A percentile compares a stretch with the other conserved stretches of the same genome.
phyloP scores from a whole-genome alignment of 2,888 invertebrate species.

The Linnaemya vulpina region DNA sequence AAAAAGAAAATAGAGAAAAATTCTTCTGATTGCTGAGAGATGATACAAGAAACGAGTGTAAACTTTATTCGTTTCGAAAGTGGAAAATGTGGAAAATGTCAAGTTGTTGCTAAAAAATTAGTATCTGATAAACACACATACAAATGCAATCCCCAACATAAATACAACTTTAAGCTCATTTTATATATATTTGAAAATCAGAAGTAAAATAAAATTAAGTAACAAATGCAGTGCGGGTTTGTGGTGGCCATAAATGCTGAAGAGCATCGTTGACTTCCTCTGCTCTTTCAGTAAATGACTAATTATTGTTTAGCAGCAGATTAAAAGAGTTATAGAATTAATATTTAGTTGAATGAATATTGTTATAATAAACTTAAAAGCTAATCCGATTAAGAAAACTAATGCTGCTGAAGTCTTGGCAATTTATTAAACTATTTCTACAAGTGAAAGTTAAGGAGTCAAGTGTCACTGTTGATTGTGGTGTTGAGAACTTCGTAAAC shows the following conservation, averaged over 20 bases:
- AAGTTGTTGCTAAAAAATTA: conserved; percentile 19
- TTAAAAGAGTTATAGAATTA: conserved; percentile 25
- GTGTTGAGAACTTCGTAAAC: too few relatives aligned
- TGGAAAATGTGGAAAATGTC: conserved; percentile 23
- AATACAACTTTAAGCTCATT: background rate
- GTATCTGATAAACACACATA: conserved; percentile 20
- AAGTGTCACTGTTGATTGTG: too few relatives aligned
- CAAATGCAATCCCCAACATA: background rate
- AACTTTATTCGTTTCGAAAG: background rate
- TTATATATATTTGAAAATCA: conserved; percentile 15
- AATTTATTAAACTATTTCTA: background rate
- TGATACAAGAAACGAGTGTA: background rate
- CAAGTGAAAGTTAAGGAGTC: too few relatives aligned
- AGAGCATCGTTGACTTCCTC: background rate
- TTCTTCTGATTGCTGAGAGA: conserved; percentile 13
- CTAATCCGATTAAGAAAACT: background rate
- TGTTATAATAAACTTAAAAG: background rate
- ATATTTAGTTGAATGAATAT: background rate
- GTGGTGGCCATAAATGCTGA: background rate
- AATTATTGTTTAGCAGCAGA: conserved; percentile 24
- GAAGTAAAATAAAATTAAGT: background rate
- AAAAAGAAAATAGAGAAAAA: background rate
- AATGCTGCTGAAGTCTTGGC: background rate
- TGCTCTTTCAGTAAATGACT: conserved; percentile 9
- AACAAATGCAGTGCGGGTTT: conserved; percentile 13